Conservation (phyloP, 2,113 vertebrate genomes). For the Eubucco bourcierii region DNA sequence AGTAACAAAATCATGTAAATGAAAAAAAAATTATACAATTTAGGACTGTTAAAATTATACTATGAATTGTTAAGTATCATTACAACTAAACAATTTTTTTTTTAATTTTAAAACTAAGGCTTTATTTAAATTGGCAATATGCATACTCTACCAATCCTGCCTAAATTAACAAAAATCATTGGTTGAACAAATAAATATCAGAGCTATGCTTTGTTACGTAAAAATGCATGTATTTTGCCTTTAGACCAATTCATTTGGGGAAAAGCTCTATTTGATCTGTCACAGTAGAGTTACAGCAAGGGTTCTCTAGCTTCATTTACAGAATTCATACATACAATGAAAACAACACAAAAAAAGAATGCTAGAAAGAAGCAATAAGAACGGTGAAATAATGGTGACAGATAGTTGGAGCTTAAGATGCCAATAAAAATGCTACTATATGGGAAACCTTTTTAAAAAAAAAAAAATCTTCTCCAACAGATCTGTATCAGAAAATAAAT, state of each 20-base stretch:
- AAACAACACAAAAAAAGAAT: not conserved
- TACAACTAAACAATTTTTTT: conserved; percentile 6
- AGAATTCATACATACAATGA: not conserved
- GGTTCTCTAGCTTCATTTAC: not conserved
- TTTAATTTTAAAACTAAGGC: conserved; percentile 29
- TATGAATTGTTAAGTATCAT: conserved; percentile 28
- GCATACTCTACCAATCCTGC: not conserved
- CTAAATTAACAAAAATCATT: not conserved
- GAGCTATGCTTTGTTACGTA: not conserved
- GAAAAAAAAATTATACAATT: conserved; percentile 24
- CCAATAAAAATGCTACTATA: not conserved
- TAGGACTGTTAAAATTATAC: conserved; percentile 45
- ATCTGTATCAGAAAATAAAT: conserved; percentile 21
- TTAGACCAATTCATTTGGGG: not conserved
- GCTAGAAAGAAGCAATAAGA: not conserved
- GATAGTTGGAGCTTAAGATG: not conserved
- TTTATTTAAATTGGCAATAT: not conserved
- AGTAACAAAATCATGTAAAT: conserved; percentile 50
- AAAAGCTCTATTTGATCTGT: not conserved
- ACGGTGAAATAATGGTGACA: conserved; percentile 16
- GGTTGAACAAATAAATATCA: not conserved
- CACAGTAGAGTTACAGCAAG: not conserved
- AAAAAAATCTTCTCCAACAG: not conserved
- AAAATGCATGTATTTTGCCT: conserved; percentile 2
- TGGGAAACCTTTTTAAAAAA: not conserved